These are phyloP conservation scores for Aegithalos caudatus DNA, from an alignment of 2,113 vertebrate species.

Conservation along the genomic window DNA sequence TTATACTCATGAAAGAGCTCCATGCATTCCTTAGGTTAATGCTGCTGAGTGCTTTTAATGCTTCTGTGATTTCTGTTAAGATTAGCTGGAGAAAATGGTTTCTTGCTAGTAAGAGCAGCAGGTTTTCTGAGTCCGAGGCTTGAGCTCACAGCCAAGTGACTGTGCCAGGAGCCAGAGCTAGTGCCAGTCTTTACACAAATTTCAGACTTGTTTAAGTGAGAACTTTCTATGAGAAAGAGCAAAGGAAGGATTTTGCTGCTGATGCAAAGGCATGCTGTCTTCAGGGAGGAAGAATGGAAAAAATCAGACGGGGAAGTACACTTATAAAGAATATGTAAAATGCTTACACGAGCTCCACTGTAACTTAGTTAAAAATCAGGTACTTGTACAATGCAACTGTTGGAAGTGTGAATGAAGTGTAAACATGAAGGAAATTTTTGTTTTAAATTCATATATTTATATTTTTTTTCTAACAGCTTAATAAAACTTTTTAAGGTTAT, in stretches of 20 bases:
- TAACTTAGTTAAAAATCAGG: not conserved
- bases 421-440: not conserved
- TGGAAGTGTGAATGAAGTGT: not conserved
- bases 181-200: not conserved
- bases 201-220: not conserved
- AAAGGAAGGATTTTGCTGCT: not conserved
- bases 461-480: not conserved
- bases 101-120: not conserved
- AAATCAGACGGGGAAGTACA: not conserved
- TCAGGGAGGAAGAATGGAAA: not conserved
- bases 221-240: not conserved
- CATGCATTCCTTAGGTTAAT: not conserved
- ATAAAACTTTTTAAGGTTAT: not conserved
- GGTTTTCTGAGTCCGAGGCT: not conserved
- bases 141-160: not conserved
- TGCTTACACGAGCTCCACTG: not conserved
- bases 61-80: not conserved
- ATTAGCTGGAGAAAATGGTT: not conserved
- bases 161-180: not conserved
- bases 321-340: not conserved
- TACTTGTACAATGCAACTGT: rapidly evolving
- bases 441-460: not conserved
- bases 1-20: not conserved
- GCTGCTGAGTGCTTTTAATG: not conserved
- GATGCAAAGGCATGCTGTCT: not conserved